A percentile compares a stretch with the other conserved stretches of the same genome.
These are phyloP conservation scores for Drosophila albomicans DNA, from an alignment of 1,140 invertebrate species.

Conservation along the genomic window DNA sequence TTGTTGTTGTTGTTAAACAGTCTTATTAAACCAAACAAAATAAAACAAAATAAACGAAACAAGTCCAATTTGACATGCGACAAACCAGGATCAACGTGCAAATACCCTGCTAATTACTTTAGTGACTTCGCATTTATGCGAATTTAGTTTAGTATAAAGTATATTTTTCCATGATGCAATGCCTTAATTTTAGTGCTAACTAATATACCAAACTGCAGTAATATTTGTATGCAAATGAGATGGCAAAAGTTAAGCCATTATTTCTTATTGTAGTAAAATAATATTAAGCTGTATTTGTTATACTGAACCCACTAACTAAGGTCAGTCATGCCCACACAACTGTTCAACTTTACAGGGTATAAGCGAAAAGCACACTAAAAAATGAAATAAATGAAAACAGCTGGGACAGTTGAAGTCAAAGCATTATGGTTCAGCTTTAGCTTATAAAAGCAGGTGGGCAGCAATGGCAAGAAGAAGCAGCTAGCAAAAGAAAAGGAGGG, in stretches of 20 bases:
- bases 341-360: no score
- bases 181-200: no score
- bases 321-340: no score
- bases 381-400: constrained; percentile 6
- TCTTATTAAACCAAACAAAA: constrained; percentile 28
- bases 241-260: no score
- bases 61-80: not conserved
- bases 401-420: constrained; percentile 5
- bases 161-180: no score
- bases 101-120: not conserved
- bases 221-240: no score
- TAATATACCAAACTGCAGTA: no score
- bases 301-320: no score
- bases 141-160: no score
- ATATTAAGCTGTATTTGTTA: no score
- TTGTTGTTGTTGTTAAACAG: constrained; percentile 12
- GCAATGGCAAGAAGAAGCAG: not conserved
- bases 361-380: not conserved
- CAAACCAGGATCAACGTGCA: not conserved
- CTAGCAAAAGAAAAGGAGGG: not conserved
- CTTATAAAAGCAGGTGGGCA: not conserved
- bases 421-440: not conserved
- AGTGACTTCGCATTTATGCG: no score
- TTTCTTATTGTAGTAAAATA: no score
- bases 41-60: constrained; percentile 2